These are phyloP conservation scores for Dinomys branickii DNA, from an alignment of 2,113 vertebrate species.

Conservation along the genomic window DNA sequence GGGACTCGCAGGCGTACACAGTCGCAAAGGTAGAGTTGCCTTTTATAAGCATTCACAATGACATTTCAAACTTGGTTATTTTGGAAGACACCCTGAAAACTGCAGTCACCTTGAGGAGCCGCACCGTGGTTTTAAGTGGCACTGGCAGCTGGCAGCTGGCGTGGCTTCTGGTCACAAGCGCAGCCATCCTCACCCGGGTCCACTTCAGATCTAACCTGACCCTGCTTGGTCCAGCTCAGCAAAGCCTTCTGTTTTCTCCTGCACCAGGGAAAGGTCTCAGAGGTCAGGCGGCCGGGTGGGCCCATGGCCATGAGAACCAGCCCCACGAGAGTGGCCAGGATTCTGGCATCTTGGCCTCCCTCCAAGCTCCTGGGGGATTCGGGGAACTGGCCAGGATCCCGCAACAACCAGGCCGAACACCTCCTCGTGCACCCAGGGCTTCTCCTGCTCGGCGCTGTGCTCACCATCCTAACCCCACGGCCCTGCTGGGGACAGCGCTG, in stretches of 20 bases:
- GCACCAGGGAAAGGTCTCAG: neutral
- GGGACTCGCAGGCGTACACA: neutral
- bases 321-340: neutral
- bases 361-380: neutral
- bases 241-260: neutral
- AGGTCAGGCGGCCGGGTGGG: neutral
- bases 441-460: neutral
- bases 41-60: neutral
- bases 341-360: neutral
- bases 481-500: neutral
- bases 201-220: neutral
- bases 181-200: neutral
- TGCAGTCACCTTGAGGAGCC: neutral
- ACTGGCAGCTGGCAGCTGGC: too few species aligned
- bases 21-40: neutral
- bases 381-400: neutral
- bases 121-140: neutral
- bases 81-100: neutral
- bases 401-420: neutral
- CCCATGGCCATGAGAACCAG: neutral
- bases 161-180: neutral
- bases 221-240: neutral
- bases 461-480: fast-evolving
- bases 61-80: neutral
- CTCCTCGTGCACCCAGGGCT: neutral